These are phyloP conservation scores for Heterotilapia buettikoferi DNA, from an alignment of 2,113 vertebrate genomes.

Conservation along the genomic window DNA sequence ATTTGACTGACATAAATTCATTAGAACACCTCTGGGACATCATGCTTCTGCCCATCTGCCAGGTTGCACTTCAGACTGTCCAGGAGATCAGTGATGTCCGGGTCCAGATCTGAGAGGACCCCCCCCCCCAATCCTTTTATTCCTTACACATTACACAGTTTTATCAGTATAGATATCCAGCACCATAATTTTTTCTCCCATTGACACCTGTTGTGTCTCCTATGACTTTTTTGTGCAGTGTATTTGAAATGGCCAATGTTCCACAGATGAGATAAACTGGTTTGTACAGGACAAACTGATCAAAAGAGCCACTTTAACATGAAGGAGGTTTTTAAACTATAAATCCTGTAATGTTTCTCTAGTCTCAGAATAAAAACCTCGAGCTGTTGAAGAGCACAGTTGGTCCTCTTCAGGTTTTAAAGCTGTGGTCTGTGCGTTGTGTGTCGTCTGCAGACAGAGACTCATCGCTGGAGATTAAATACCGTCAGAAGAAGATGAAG, in stretches of 20 bases:
- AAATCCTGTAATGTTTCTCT: not conserved
- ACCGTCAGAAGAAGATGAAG: conserved; percentile 79
- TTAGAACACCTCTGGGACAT: rapidly evolving
- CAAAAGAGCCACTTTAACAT: rapidly evolving
- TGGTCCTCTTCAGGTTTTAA: not conserved
- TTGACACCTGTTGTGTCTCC: not conserved
- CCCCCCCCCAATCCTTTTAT: rapidly evolving
- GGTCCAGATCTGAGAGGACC: not conserved
- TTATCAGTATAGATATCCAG: not conserved
- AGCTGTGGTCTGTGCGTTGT: not conserved
- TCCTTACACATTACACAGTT: not conserved
- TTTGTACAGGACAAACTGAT: not conserved
- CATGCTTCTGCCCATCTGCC: not conserved
- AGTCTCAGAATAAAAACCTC: rapidly evolving
- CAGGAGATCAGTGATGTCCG: not conserved
- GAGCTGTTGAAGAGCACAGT: not conserved
- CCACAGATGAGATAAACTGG: not conserved
- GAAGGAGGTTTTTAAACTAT: not conserved
- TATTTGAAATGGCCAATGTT: not conserved
- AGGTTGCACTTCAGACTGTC: not conserved
- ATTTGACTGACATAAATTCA: not conserved
- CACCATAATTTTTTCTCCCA: rapidly evolving
- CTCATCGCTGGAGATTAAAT: conserved; percentile 80
- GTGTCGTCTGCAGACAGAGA: conserved; percentile 66
- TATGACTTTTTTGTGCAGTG: rapidly evolving